Base-by-base conservation (phyloP, 2,113 vertebrate genomes). In the Harpagus bidentatus region DNA sequence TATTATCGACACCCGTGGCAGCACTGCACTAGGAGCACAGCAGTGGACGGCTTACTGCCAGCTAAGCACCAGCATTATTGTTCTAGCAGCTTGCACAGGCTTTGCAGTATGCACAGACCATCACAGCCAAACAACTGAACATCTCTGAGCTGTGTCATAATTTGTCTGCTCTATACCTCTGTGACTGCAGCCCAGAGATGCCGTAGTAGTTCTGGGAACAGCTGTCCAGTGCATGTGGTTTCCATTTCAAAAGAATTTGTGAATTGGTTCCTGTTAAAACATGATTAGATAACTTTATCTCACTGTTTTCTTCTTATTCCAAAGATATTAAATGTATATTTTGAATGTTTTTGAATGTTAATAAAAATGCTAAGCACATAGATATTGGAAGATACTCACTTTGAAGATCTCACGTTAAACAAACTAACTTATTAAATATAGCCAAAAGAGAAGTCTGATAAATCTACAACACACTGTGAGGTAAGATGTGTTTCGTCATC, bases 1-100 rank as follows among this genome's bases (percentile, higher is more conserved):
- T 15, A 3, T 58, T 23, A 8, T 4, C 0, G 0, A 22, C 9
- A 9, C 14, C 23, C 3, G 15, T 26, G 48, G n/a, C 45, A 69
- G 59, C 31, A n/a, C 47, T 21, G 58, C 42, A 4, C 8, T 25
- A 11, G 28, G 45, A 48, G n/a, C 4, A 13, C 66, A 18, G 56
- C 28, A 58, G 16, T 7, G 19, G 16, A 45, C 10, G 34, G 36
- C 43, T n/a, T 18, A 6, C 50, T 32, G 65, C 61, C 4, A 3
- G 38, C 42, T 20, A 9, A n/a, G 53, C 29, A 36, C 63, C 32
- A 10, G 16, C 15, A 0, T 7, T n/a, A 16, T 34, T 76, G 25
- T 74, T 42, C 59, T 16, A 13, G 14, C 34, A 4, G 10, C 45
- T 59, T 31, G n/a, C 10, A 31, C 17, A 8, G 53, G 40, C 18